Base-by-base conservation (phyloP, 2,888 invertebrate genomes). In the Caenorhabditis zanzibari region DNA sequence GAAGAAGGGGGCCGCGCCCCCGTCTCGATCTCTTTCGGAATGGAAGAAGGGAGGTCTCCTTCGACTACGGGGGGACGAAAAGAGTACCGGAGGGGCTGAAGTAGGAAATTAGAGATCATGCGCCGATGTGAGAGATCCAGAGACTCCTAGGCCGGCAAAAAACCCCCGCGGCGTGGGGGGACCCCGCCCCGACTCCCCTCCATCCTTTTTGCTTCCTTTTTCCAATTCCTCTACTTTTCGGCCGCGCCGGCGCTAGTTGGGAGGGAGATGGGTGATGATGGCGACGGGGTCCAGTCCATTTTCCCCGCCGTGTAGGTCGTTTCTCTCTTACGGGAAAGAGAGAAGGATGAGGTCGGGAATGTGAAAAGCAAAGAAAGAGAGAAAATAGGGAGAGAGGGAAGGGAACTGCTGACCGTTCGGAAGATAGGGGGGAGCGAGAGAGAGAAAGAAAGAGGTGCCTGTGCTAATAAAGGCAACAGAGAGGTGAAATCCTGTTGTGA, bases 11-110 rank as follows among this genome's bases (percentile, higher is more conserved):
- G 58, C 54, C 71, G 47, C 47, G 47, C 47, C 35, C 64, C 54
- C 68, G 73, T 69, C 72, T 61, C 73, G 54, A 58, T 71, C 56
- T 59, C 61, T 73, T 73, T 73, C 73, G 73, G 73, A 73, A 73
- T 73, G 61, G 82, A 72, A n/a, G n/a, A 47, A n/a, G 28, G 24
- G 73, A 38, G 61, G 73, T 73, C 63, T 19, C 47, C 26, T 35
- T 54, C n/a, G n/a, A n/a, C n/a, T 38, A 69, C 68, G 69, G 69
- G 69, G 69, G 68, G 44, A 12, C 19, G 38, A 44, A 61, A 69
- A 61, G 77, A 52, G 64, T 71, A 72, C 71, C 69, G 79, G 64
- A 56, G 63, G 79, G 44, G 41, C 19, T 41, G 19, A 22, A 32
- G 28, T 52, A 35, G 66, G 38, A 12, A 52, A 38, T 54, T 68